Conservation (phyloP, 2,888 invertebrate species). For the Hedya salicella region DNA sequence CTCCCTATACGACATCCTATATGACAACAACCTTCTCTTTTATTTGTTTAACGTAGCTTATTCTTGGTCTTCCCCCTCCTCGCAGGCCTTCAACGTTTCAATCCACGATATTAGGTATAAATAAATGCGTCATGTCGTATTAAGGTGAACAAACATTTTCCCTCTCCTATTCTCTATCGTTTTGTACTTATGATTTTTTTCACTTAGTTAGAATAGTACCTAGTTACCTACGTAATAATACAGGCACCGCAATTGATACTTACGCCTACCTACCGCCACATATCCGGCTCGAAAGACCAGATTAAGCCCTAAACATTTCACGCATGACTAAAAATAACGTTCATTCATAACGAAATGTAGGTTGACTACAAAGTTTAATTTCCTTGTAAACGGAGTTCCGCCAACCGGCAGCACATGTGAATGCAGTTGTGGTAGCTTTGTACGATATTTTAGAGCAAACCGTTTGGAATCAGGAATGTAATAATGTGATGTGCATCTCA, state of each 20-base stretch:
- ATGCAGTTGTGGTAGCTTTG: constrained; percentile 20
- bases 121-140: too few species aligned
- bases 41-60: too few species aligned
- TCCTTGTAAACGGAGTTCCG: constrained; percentile 26
- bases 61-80: too few species aligned
- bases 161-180: too few species aligned
- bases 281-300: constrained; percentile 21
- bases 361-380: constrained; percentile 15
- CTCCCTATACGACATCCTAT: too few species aligned
- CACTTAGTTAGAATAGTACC: too few species aligned
- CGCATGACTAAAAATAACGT: constrained; percentile 1
- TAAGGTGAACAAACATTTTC: too few species aligned
- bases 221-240: background rate
- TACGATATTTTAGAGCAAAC: constrained; percentile 34
- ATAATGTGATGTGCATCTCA: constrained; percentile 13
- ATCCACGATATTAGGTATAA: too few species aligned
- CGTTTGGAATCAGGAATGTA: constrained; percentile 27
- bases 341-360: constrained; percentile 18
- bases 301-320: background rate
- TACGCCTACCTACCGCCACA: too few species aligned
- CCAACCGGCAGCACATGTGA: constrained; percentile 18
- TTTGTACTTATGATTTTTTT: too few species aligned
- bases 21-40: too few species aligned
- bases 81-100: too few species aligned
- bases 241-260: background rate